Base-by-base conservation (phyloP, 2,797 vertebrate species). In the Podarcis siculus region DNA sequence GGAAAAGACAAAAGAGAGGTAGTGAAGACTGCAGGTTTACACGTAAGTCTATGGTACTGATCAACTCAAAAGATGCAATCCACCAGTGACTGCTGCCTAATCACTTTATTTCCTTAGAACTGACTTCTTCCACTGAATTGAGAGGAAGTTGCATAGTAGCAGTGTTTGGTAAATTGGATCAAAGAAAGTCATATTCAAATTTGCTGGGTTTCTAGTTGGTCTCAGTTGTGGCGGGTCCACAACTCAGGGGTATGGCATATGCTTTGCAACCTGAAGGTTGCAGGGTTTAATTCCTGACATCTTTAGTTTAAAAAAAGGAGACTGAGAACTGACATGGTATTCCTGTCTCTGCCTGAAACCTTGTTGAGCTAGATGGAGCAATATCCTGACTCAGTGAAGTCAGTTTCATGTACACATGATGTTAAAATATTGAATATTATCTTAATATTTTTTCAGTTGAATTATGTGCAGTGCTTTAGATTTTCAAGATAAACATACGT, bases 381-480 rank as follows among this genome's bases (percentile, higher is more conserved):
- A 21, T 19, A 15, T 1, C 35, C 58, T 55, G 27, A 42, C 30
- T 66, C 78, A 55, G 42, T 27, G 45, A 80, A 19, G 5, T 35
- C 76, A 69, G n/a, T 32, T n/a, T 30, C 13, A 78, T 8, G 6
- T 13, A 9, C 49, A 19, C 23, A 25, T 75, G 55, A 35, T 0
- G 27, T 73, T 73, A 37, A 61, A 72, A 32, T 61, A 73, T 39
- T 61, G 21, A 30, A 3, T 37, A 72, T 61, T 27, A 23, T 17
- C 39, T 39, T 17, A 73, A 64, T n/a, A 37, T 19, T 64, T 64
- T 61, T 64, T 23, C 17, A 64, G 61, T 64, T 61, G 19, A 61
- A 61, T 61, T 23, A 64, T 64, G 61, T 64, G 21, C 1, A 23
- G 61, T 87, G 35, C 83, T 90, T 71, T 91, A 79, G 90, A 58